Base-by-base conservation (phyloP, 2,888 invertebrate genomes). In the Cerastis rubricosa region DNA sequence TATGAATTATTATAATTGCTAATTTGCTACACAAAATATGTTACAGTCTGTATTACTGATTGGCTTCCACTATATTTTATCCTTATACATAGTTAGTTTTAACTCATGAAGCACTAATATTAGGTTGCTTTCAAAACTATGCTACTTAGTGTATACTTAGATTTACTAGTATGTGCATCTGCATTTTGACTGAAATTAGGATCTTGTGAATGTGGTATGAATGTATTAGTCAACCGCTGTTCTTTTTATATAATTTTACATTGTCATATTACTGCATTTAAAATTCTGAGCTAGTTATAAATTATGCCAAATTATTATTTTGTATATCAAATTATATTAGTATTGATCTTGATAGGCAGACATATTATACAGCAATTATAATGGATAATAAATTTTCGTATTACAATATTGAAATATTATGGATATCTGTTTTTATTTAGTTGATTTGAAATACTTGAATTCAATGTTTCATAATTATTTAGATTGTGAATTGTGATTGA, bases 301-400 rank as follows among this genome's bases (percentile, higher is more conserved):
- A 93, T 92, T 94, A 95, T 95, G 94, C 95, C 95, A 96, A 96
- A 96, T 95, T 93, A 89, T 94, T 95, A 94, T 94, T 95, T 95
- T 95, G 90, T 95, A 92, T 90, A 93, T 92, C 92, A 91, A 94
- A 93, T 91, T 92, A 89, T 92, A 91, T 89, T 87, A 89, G 86
- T 90, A 90, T 79, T 91, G 87, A 91, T 89, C 85, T 88, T 89
- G 83, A 91, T 90, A 91, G 88, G 91, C 88, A 89, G 89, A 80
- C 85, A 88, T 72, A 69, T 69, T 78, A 85, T 81, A 86, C 85
- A 80, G 80, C 84, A 86, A 86, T 84, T 86, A 85, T 80, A 78
- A 81, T 83, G 74, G 65, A 85, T 74, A 72, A 80, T 77, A 87
- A 83, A 81, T 81, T 85, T 88, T 83, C 70, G 47, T 86, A 84